A percentile compares a stretch with the other conserved stretches of the same genome.
Evolutionary conservation across 2,113 vertebrate species (phyloP).

Genomic region (Carlito syrichta): DNA sequence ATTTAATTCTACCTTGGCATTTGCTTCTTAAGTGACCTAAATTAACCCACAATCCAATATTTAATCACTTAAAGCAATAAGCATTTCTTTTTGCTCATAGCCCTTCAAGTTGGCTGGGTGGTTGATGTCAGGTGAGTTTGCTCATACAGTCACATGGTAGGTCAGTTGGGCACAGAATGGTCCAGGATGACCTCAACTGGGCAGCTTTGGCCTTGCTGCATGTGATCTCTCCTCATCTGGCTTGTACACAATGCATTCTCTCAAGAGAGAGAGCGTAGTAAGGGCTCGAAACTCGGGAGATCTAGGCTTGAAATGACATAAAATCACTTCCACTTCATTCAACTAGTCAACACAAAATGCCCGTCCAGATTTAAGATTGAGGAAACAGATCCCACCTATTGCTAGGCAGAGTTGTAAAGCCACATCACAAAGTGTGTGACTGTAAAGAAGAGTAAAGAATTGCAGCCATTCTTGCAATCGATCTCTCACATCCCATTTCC

Average conservation of each 20-base stretch:
- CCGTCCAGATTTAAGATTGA: background rate
- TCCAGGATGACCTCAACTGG: background rate
- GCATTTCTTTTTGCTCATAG: background rate
- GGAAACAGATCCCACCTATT: background rate
- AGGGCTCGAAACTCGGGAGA: background rate
- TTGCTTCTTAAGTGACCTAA: background rate
- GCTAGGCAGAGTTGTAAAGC: background rate
- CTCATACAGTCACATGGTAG: background rate
- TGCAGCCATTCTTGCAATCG: background rate
- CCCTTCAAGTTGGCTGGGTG: background rate
- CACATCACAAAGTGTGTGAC: background rate
- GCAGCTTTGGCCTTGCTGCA: background rate
- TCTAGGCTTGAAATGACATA: background rate
- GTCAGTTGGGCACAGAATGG: background rate
- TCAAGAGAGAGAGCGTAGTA: background rate
- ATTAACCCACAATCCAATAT: background rate
- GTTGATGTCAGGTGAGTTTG: background rate
- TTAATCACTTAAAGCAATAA: background rate
- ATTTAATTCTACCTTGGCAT: background rate
- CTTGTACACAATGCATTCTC: background rate
- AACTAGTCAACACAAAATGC: background rate
- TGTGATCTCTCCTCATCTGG: background rate
- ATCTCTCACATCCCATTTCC: background rate
- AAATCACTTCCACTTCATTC: background rate
- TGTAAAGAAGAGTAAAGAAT: background rate